Conservation (phyloP, 2,888 invertebrate species). For the Belgica antarctica region DNA sequence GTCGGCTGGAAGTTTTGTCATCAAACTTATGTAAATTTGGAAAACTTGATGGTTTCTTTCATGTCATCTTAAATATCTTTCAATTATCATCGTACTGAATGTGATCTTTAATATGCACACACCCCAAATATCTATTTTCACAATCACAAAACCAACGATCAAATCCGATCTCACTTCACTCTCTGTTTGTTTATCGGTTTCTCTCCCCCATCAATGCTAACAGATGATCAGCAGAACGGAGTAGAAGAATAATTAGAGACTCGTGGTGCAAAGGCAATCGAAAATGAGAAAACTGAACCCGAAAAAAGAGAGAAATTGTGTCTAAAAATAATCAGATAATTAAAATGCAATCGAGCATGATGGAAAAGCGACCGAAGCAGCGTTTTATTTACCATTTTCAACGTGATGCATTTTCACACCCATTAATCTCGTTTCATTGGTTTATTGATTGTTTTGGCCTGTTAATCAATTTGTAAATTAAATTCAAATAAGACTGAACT, state of each 20-base stretch:
- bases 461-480: not conserved
- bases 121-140: conserved; percentile 33
- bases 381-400: too few relatives aligned
- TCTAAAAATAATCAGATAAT: conserved; percentile 1
- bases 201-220: not conserved
- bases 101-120: too few relatives aligned
- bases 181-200: not conserved
- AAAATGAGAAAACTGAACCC: too few relatives aligned
- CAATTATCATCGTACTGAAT: too few relatives aligned
- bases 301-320: not conserved
- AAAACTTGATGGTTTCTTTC: too few relatives aligned
- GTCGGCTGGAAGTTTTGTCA: too few relatives aligned
- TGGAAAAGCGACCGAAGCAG: not conserved
- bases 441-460: not conserved
- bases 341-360: not conserved
- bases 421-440: not conserved
- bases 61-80: too few relatives aligned
- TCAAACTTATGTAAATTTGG: too few relatives aligned
- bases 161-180: not conserved
- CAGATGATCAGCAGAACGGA: not conserved
- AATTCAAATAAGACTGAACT: not conserved
- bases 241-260: conserved; percentile 2
- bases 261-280: not conserved
- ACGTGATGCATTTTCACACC: not conserved
- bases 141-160: conserved; percentile 13